Base-by-base conservation (phyloP, 1,140 invertebrate species). In the Penaeus indicus region DNA sequence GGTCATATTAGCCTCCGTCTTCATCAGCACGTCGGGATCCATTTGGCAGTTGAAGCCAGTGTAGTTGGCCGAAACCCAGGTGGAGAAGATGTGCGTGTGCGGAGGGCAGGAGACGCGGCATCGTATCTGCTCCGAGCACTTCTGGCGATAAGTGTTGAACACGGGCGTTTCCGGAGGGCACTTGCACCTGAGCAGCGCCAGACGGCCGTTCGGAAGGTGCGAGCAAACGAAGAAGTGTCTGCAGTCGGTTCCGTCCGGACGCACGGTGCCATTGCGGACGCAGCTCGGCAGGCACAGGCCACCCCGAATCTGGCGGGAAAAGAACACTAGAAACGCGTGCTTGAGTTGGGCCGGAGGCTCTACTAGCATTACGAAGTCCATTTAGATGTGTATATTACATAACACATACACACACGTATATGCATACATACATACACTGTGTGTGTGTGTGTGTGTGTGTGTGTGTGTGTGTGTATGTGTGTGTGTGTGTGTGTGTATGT, bases 161-260 rank as follows among this genome's bases (percentile, higher is more conserved):
- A 82, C 38, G 5, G 85, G 85, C 1, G n/a, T 42, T 1, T 67
- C 62, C 0, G 7, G 16, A 2, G 85, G 85, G 22, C 85, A 87
- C 11, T n/a, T 22, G 63, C 85, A 87, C 42, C 85, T 38, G 10
- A 64, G 22, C 38, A 87, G 62, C 62, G 67, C 77, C 78, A 87
- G 42, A 1, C 82, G 62, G 18, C 60, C 75, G 1, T 38, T 61
- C 61, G 10, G 54, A 13, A 81, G 32, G 22, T 22, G 32, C 25
- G 8, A 78, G 72, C 87, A 88, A 11, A 84, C 54, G 61, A 84
- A 88, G 87, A 62, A 88, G 81, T 88, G 87, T 5, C 67, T 60
- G 67, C 87, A 88, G 32, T 81, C 84, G 27, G 81, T 78, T 7
- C 87, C 25, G 81, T 88, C 87, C 10, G 47, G 47, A 10, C 69